A percentile compares a stretch with the other conserved stretches of the same genome.
Conservation (phyloP, 2,888 invertebrate species). For the Cyclophora punctaria region DNA sequence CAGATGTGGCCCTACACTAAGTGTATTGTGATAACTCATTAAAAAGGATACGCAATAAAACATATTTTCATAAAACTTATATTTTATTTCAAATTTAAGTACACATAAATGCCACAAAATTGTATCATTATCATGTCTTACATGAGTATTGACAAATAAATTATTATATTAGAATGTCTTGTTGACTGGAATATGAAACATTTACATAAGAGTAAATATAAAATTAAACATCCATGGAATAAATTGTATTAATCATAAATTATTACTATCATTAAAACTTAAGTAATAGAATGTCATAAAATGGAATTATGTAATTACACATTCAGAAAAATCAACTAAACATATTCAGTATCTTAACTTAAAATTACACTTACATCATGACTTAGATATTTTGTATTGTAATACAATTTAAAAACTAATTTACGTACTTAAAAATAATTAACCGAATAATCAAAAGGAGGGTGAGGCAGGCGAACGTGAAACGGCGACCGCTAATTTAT, state of each 20-base stretch:
- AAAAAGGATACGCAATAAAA: conserved; percentile 18
- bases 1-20: too few species aligned
- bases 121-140: conserved; percentile 34
- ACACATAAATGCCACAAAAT: conserved; percentile 22
- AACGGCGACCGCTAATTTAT: conserved; percentile 26
- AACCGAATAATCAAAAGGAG: conserved; percentile 38
- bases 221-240: too few species aligned
- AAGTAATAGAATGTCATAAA: too few species aligned
- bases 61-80: conserved; percentile 12
- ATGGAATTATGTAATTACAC: too few species aligned
- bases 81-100: conserved; percentile 40
- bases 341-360: too few species aligned
- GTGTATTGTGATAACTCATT: conserved; percentile 28
- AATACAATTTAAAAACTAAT: background rate
- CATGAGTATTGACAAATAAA: conserved; percentile 40
- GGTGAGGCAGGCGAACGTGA: conserved; percentile 50
- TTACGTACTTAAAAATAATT: conserved; percentile 9
- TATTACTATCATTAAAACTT: too few species aligned
- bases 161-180: conserved; percentile 8
- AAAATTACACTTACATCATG: too few species aligned
- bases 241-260: too few species aligned
- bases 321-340: too few species aligned
- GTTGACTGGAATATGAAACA: background rate
- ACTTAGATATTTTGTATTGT: too few species aligned
- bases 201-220: too few species aligned